These are phyloP conservation scores for Tetramorium bicarinatum DNA, from an alignment of 2,888 invertebrate genomes.

Conservation along the genomic window DNA sequence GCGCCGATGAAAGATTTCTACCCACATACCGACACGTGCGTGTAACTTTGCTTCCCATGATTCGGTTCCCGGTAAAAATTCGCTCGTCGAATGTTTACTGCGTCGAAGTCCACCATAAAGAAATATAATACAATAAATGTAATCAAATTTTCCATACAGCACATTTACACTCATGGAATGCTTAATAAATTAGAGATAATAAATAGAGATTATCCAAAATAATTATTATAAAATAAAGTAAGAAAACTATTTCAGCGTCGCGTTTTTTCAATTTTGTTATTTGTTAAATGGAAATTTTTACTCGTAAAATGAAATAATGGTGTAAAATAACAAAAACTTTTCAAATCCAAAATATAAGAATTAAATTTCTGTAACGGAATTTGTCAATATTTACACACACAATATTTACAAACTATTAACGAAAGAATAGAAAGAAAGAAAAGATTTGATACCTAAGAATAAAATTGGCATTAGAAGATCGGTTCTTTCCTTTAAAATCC, in stretches of 20 bases:
- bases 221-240: background rate
- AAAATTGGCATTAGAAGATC: too few species aligned
- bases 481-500: too few species aligned
- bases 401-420: too few species aligned
- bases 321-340: background rate
- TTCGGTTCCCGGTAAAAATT: background rate
- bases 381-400: too few species aligned
- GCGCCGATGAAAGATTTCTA: constrained; percentile 18
- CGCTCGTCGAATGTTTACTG: background rate
- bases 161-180: background rate
- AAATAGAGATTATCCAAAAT: background rate
- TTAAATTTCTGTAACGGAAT: background rate
- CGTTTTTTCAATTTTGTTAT: background rate
- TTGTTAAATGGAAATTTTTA: background rate
- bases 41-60: background rate
- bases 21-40: background rate
- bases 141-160: background rate
- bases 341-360: background rate
- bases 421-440: too few species aligned
- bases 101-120: background rate
- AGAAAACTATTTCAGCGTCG: background rate
- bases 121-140: background rate
- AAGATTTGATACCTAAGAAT: too few species aligned
- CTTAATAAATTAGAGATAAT: background rate
- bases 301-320: background rate